phyloP scores from a whole-genome alignment of 2,113 vertebrate species.

The Hypocryptadius cinnamomeus region DNA sequence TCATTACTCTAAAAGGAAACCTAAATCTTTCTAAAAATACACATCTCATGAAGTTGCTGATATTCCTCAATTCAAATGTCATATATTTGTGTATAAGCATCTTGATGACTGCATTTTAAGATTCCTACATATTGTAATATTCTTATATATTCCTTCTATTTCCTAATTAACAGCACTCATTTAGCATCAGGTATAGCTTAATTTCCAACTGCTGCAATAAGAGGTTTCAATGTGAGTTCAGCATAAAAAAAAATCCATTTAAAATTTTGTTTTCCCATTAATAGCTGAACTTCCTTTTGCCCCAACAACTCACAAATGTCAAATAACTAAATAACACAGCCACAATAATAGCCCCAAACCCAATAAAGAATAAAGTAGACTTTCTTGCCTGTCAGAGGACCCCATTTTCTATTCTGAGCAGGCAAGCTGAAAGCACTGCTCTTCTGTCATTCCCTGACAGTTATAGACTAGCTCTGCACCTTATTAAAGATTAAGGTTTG shows the following conservation, averaged over 20 bases:
- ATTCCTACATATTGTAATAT: too few species aligned
- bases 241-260: neutral
- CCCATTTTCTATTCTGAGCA: conserved; percentile 68
- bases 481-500: conserved; percentile 77
- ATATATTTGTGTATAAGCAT: neutral
- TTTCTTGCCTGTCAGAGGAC: conserved; percentile 28
- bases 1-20: neutral
- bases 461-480: conserved; percentile 73
- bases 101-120: neutral
- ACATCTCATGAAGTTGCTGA: neutral
- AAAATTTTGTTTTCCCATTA: neutral
- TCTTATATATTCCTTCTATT: neutral
- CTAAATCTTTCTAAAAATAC: neutral
- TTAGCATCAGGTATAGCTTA: conserved; percentile 15
- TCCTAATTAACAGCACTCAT: conserved; percentile 38
- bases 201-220: neutral
- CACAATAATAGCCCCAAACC: conserved; percentile 27
- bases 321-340: conserved; percentile 22
- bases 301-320: neutral
- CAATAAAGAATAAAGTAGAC: conserved; percentile 12
- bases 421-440: conserved; percentile 55
- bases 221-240: neutral
- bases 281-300: neutral
- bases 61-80: neutral
- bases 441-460: conserved; percentile 69